Percentiles rank a stretch among this genome's conserved stretches.
Evolutionary conservation across 2,797 vertebrate genomes (phyloP).

Genomic region (Hippoglossus hippoglossus): DNA sequence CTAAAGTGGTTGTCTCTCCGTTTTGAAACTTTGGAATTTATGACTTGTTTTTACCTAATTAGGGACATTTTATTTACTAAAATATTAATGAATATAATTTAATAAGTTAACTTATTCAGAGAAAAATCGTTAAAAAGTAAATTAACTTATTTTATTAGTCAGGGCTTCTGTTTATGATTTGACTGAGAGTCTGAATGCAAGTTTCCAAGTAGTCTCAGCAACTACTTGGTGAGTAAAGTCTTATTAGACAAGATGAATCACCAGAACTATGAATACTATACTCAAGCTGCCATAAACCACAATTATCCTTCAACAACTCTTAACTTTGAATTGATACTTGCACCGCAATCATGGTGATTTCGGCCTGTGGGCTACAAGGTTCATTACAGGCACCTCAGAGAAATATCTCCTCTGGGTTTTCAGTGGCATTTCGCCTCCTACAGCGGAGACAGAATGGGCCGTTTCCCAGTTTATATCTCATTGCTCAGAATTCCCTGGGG

Average conservation of each 20-base stretch:
- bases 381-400: constrained; percentile 26
- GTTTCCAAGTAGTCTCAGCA: neutral
- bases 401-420: constrained; percentile 42
- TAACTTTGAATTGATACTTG: constrained; percentile 5
- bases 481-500: constrained; percentile 60
- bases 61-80: neutral
- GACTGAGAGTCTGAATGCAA: no score
- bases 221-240: no score
- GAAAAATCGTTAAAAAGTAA: neutral
- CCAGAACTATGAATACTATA: constrained; percentile 4
- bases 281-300: constrained; percentile 3
- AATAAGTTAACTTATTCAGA: neutral
- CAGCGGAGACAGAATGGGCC: constrained; percentile 53
- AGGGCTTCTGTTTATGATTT: neutral
- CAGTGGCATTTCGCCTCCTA: constrained; percentile 42
- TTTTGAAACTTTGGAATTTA: neutral
- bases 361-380: neutral
- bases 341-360: constrained; percentile 17
- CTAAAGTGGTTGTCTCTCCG: neutral
- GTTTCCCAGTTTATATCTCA: constrained; percentile 62
- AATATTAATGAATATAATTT: neutral
- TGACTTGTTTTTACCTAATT: neutral
- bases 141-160: neutral
- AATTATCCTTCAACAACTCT: constrained; percentile 1
- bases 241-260: neutral